phyloP scores from a whole-genome alignment of 2,888 invertebrate species.

The Eledona agricola region DNA sequence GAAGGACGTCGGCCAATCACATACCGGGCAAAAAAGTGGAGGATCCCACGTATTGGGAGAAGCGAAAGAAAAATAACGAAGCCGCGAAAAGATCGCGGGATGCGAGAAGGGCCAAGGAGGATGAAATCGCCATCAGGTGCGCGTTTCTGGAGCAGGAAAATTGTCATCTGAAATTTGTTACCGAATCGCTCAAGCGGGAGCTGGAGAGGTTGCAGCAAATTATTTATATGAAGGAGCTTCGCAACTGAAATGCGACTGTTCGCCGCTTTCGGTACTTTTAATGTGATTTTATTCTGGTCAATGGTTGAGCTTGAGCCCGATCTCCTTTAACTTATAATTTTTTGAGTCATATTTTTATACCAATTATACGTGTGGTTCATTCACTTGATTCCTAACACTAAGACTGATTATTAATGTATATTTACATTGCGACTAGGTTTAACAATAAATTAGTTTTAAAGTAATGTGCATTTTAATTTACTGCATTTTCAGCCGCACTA shows the following conservation, averaged over 20 bases:
- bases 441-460: too few species aligned
- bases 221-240: constrained; percentile 65
- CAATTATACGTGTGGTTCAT: too few species aligned
- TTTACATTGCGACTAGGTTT: too few species aligned
- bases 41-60: constrained; percentile 87
- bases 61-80: constrained; percentile 90
- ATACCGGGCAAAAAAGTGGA: too few species aligned
- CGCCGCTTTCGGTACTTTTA: constrained; percentile 1
- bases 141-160: constrained; percentile 89
- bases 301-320: not conserved
- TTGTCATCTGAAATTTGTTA: constrained; percentile 69
- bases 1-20: constrained; percentile 64
- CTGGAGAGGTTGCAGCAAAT: constrained; percentile 13
- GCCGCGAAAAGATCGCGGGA: constrained; percentile 96
- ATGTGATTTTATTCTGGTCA: constrained; percentile 25
- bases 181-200: constrained; percentile 13
- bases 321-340: too few species aligned
- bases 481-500: too few species aligned
- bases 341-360: too few species aligned
- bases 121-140: constrained; percentile 89
- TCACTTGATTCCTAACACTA: too few species aligned
- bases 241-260: constrained; percentile 60
- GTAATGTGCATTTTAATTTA: too few species aligned
- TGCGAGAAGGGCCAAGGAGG: constrained; percentile 87
- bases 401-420: too few species aligned